These are phyloP conservation scores for Entelurus aequoreus DNA, from an alignment of 2,113 vertebrate genomes.

Conservation along the genomic window DNA sequence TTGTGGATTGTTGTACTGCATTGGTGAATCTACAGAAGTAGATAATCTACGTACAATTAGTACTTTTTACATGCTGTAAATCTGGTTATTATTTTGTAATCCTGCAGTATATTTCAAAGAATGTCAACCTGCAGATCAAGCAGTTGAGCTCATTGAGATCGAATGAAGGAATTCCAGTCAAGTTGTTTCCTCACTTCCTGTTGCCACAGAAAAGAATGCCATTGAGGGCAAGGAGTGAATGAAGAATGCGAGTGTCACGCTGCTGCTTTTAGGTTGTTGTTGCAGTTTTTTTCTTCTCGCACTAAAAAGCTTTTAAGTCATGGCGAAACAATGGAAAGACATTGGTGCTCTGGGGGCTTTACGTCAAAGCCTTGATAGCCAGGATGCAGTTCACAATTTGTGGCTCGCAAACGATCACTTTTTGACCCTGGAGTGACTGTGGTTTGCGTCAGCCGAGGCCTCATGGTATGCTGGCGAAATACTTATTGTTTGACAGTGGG, in stretches of 20 bases:
- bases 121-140: background rate
- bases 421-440: slow-evolving; percentile 19
- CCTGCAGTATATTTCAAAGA: background rate
- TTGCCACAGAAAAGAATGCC: slow-evolving; percentile 20
- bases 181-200: slow-evolving; percentile 18
- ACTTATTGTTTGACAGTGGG: too few species aligned
- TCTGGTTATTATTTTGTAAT: background rate
- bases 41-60: too few species aligned
- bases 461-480: too few species aligned
- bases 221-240: slow-evolving; percentile 34
- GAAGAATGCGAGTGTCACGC: background rate
- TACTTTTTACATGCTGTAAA: too few species aligned
- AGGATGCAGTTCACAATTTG: slow-evolving; percentile 10
- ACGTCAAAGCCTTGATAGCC: background rate
- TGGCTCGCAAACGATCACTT: slow-evolving; percentile 30
- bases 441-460: too few species aligned
- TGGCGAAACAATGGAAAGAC: background rate
- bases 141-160: background rate
- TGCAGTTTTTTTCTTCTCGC: background rate
- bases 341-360: background rate
- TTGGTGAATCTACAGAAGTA: too few species aligned
- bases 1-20: too few species aligned
- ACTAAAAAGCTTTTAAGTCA: background rate
- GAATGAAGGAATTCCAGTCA: slow-evolving; percentile 13
- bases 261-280: slow-evolving; percentile 1